phyloP scores from a whole-genome alignment of 2,797 vertebrate species.

The Trachurus trachurus region DNA sequence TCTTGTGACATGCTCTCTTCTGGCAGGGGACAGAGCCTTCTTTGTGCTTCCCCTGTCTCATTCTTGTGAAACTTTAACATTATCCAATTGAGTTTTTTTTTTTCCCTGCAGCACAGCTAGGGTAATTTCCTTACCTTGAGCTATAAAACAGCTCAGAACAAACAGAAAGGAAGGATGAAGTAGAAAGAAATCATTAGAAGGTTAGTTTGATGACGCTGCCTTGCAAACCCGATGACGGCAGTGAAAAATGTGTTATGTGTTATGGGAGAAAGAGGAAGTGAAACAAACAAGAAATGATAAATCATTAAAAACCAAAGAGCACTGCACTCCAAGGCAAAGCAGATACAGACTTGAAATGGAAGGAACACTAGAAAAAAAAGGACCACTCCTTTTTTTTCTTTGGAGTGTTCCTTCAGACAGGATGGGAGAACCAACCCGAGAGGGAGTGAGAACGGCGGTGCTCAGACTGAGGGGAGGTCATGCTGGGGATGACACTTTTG shows the following conservation, averaged over 20 bases:
- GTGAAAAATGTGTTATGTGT: slow-evolving; percentile 71
- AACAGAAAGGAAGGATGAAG: slow-evolving; percentile 30
- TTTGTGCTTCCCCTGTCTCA: slow-evolving; percentile 77
- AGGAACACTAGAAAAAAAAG: slow-evolving; percentile 62
- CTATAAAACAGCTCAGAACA: slow-evolving; percentile 46
- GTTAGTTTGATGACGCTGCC: slow-evolving; percentile 47
- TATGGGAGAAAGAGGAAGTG: slow-evolving; percentile 51
- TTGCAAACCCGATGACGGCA: slow-evolving; percentile 65
- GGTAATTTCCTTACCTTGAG: slow-evolving; percentile 61
- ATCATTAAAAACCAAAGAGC: slow-evolving; percentile 49
- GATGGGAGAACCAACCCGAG: slow-evolving; percentile 82
- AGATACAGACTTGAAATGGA: slow-evolving; percentile 53
- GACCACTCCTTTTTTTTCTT: slow-evolving; percentile 18
- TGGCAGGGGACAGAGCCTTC: slow-evolving; percentile 81
- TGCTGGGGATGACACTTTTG: slow-evolving; percentile 78
- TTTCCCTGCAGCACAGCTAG: slow-evolving; percentile 18
- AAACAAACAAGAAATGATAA: slow-evolving; percentile 31
- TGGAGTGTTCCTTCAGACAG: slow-evolving; percentile 58
- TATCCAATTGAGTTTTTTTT: slow-evolving; percentile 50
- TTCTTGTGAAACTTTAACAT: slow-evolving; percentile 81
- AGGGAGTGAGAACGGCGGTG: slow-evolving; percentile 80
- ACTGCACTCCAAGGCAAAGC: slow-evolving; percentile 58
- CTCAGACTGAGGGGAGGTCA: slow-evolving; percentile 79
- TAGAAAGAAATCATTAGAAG: slow-evolving; percentile 18
- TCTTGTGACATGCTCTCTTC: slow-evolving; percentile 85